These are phyloP conservation scores for Taenioides sp. DNA, from an alignment of 2,797 vertebrate genomes.

Conservation along the genomic window DNA sequence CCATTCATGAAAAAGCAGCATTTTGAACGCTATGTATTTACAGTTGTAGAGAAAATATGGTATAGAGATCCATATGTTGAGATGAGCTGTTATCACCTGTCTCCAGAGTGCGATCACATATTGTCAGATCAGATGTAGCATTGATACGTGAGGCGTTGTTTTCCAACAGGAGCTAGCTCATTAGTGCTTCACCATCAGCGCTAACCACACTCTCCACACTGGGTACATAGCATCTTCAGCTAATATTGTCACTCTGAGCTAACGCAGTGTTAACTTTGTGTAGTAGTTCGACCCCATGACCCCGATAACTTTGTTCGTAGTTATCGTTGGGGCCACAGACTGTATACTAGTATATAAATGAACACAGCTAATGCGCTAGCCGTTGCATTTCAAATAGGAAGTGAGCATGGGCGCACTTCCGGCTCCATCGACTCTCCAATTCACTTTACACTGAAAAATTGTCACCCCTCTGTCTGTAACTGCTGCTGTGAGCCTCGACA, in stretches of 20 bases:
- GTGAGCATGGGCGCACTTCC: too few species aligned
- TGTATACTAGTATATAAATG: too few species aligned
- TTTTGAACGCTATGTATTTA: background rate
- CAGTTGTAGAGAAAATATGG: background rate
- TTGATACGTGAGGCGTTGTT: background rate
- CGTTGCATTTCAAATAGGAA: too few species aligned
- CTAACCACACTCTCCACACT: background rate
- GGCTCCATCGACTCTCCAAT: too few species aligned
- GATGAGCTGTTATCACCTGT: background rate
- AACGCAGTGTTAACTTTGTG: background rate
- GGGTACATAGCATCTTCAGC: background rate
- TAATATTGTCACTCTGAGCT: background rate
- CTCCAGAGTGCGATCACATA: constrained; percentile 8
- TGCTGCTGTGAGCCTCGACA: too few species aligned
- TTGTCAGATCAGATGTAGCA: constrained; percentile 5
- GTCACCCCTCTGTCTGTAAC: too few species aligned
- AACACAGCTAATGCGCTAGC: too few species aligned
- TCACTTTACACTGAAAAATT: too few species aligned
- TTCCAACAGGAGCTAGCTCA: background rate
- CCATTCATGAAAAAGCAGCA: too few species aligned
- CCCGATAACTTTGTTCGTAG: too few species aligned
- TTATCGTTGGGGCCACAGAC: too few species aligned
- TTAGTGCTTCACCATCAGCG: background rate
- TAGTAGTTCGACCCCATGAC: too few species aligned
- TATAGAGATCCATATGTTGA: constrained; percentile 1